phyloP scores from a whole-genome alignment of 2,888 invertebrate species.

The Lissocephala sabroskyi region DNA sequence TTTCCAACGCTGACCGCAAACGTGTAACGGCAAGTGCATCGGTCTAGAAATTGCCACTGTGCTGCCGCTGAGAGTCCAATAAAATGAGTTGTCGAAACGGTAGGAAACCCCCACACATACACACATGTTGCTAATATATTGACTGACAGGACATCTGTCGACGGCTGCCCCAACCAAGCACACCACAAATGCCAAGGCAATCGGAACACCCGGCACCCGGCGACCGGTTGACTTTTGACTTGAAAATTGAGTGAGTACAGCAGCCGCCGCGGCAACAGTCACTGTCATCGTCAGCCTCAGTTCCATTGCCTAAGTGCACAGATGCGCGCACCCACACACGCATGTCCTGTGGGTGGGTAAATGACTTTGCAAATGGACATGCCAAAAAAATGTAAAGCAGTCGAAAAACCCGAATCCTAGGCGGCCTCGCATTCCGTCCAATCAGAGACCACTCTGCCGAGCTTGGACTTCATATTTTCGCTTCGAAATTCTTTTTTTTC shows the following conservation, averaged over 20 bases:
- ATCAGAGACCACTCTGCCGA: slow-evolving; percentile 34
- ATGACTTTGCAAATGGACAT: slow-evolving; percentile 63
- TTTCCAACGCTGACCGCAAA: slow-evolving; percentile 48
- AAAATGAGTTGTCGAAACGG: slow-evolving; percentile 63
- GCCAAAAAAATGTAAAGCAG: slow-evolving; percentile 62
- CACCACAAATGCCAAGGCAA: no score
- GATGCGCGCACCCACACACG: no score
- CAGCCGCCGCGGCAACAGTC: slow-evolving; percentile 12
- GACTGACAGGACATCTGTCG: slow-evolving; percentile 43
- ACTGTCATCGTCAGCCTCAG: no score
- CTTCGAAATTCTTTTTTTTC: slow-evolving; percentile 22
- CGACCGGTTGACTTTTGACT: no score
- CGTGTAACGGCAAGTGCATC: slow-evolving; percentile 43
- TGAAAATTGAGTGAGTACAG: slow-evolving; percentile 51
- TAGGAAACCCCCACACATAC: slow-evolving; percentile 23
- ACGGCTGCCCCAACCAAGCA: no score
- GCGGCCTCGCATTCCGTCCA: slow-evolving; percentile 27
- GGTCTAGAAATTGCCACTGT: slow-evolving; percentile 1
- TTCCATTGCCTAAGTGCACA: slow-evolving; percentile 3
- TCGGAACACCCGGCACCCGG: no score
- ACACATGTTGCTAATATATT: slow-evolving; percentile 46
- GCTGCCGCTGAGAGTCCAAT: slow-evolving; percentile 35
- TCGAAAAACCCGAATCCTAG: slow-evolving; percentile 13
- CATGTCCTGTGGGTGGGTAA: slow-evolving; percentile 29
- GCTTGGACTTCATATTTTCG: slow-evolving; percentile 17